phyloP scores from a whole-genome alignment of 1,140 invertebrate species.

The Littorina saxatilis region DNA sequence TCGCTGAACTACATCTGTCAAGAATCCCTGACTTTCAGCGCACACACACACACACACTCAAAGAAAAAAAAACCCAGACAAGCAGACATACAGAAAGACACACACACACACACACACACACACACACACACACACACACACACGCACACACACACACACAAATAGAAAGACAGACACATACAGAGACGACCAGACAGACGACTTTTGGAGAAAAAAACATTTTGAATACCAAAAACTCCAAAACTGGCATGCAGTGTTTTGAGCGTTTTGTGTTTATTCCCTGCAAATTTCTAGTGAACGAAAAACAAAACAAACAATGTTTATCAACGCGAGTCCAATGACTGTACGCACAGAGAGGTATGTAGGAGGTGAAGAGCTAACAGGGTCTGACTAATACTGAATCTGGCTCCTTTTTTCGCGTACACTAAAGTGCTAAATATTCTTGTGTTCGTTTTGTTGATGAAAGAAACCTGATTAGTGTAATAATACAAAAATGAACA shows the following conservation, averaged over 20 bases:
- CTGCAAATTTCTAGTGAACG: not conserved
- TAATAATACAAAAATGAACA: too few species aligned
- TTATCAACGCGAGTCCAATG: not conserved
- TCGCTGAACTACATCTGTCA: too few species aligned
- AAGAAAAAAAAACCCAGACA: not conserved
- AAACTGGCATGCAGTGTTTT: not conserved
- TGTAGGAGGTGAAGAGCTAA: not conserved
- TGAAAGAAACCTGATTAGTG: too few species aligned
- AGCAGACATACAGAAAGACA: too few species aligned
- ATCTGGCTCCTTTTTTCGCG: too few species aligned
- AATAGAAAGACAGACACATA: too few species aligned
- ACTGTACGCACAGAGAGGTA: not conserved
- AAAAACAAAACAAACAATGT: not conserved
- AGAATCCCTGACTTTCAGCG: too few species aligned
- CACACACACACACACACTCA: too few species aligned
- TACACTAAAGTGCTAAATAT: too few species aligned
- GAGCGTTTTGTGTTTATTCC: conserved; percentile 17
- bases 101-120: conserved; percentile 17
- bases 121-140: not conserved
- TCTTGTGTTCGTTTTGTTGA: too few species aligned
- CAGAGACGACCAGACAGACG: too few species aligned
- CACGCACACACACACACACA: not conserved
- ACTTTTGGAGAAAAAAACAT: too few species aligned
- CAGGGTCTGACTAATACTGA: conserved; percentile 1
- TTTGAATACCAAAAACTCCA: not conserved